phyloP scores from a whole-genome alignment of 2,888 invertebrate genomes.

The Thymelicus acteon region DNA sequence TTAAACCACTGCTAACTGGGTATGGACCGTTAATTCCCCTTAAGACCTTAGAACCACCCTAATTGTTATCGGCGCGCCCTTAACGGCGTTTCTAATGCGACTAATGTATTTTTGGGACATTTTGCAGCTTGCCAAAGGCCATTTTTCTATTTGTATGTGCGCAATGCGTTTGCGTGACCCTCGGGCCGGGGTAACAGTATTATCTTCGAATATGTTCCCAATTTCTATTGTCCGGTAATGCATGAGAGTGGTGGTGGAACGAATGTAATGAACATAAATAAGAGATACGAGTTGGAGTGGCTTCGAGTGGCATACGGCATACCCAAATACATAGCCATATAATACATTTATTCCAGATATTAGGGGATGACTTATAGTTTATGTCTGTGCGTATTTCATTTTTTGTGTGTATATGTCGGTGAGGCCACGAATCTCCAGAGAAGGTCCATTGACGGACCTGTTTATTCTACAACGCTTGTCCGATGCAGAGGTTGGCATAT shows the following conservation, averaged over 20 bases:
- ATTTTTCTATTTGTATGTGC: slow-evolving; percentile 80
- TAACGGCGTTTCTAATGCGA: slow-evolving; percentile 82
- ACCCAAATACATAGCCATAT: slow-evolving; percentile 45
- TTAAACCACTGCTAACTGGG: slow-evolving; percentile 74
- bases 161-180: slow-evolving; percentile 68
- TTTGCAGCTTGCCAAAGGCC: slow-evolving; percentile 82
- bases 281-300: slow-evolving; percentile 61
- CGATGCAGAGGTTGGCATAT: too few species aligned
- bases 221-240: slow-evolving; percentile 79
- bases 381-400: too few species aligned
- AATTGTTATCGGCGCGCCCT: slow-evolving; percentile 82
- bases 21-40: slow-evolving; percentile 77
- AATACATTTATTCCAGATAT: slow-evolving; percentile 35
- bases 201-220: slow-evolving; percentile 83
- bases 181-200: slow-evolving; percentile 75
- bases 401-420: too few species aligned
- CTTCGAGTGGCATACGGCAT: slow-evolving; percentile 52
- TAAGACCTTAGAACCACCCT: slow-evolving; percentile 80
- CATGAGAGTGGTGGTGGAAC: slow-evolving; percentile 63
- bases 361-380: slow-evolving; percentile 8
- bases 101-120: slow-evolving; percentile 84
- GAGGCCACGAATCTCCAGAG: too few species aligned
- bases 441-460: too few species aligned
- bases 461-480: too few species aligned
- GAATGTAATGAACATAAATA: slow-evolving; percentile 79